Percentiles rank a stretch among this genome's conserved stretches.
phyloP scores from a whole-genome alignment of 2,113 vertebrate genomes.

The Mandrillus leucophaeus region DNA sequence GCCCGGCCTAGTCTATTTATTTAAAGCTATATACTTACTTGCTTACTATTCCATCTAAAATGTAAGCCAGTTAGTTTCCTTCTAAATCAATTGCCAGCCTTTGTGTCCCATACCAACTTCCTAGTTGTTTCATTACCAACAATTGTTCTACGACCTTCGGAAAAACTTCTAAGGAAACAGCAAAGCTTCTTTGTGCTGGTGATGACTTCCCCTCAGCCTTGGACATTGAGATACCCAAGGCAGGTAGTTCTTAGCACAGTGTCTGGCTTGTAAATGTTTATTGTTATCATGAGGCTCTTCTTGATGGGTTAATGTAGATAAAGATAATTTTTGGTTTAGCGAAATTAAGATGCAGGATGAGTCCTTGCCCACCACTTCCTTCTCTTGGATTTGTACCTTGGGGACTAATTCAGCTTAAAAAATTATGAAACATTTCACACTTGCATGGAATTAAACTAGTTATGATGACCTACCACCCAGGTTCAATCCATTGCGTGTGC shows the following conservation, averaged over 20 bases:
- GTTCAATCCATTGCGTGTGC: fast-evolving
- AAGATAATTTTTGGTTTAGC: not conserved
- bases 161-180: not conserved
- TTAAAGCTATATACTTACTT: not conserved
- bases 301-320: not conserved
- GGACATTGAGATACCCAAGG: not conserved
- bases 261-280: not conserved
- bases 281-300: not conserved
- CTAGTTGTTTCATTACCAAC: not conserved
- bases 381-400: not conserved
- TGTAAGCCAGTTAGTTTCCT: not conserved
- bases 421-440: not conserved
- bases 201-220: not conserved
- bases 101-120: not conserved
- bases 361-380: not conserved
- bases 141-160: not conserved
- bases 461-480: not conserved
- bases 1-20: not conserved
- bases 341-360: not conserved
- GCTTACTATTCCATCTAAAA: not conserved
- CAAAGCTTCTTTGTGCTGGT: not conserved
- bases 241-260: not conserved
- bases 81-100: not conserved
- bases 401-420: not conserved
- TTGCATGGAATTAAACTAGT: not conserved